A percentile compares a stretch with the other conserved stretches of the same genome.
Conservation (phyloP, 2,797 vertebrate species). For the Eulemur coronatus region DNA sequence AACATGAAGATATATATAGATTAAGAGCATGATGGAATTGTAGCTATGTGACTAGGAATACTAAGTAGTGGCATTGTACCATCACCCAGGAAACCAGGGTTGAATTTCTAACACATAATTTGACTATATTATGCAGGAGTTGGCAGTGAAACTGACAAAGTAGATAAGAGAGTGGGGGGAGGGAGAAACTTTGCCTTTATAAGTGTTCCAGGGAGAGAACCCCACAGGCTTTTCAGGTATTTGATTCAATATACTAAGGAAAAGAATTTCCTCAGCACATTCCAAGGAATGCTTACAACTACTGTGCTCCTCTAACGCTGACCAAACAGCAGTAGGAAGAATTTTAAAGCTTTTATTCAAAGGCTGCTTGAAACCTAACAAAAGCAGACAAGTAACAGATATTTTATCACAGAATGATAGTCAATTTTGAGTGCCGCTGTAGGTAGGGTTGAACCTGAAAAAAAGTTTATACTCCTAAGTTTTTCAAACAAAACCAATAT, state of each 20-base stretch:
- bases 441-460: not conserved
- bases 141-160: constrained; percentile 36
- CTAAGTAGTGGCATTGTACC: constrained; percentile 60
- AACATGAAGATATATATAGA: constrained; percentile 61
- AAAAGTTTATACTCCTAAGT: not conserved
- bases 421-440: not conserved
- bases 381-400: not conserved
- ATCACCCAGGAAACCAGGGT: constrained; percentile 73
- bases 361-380: not conserved
- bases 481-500: not conserved
- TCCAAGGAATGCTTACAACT: not conserved
- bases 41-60: constrained; percentile 64
- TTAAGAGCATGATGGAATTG: constrained; percentile 14
- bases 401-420: not conserved
- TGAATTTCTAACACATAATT: constrained; percentile 64
- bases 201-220: not conserved
- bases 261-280: not conserved
- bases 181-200: not conserved
- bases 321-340: not conserved
- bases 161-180: not conserved
- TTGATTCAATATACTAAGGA: not conserved
- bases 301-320: not conserved
- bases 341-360: not conserved
- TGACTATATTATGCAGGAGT: constrained; percentile 56
- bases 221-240: not conserved